Evolutionary conservation across 2,113 vertebrate species (phyloP).

Genomic region (Grammomys dolichurus): DNA sequence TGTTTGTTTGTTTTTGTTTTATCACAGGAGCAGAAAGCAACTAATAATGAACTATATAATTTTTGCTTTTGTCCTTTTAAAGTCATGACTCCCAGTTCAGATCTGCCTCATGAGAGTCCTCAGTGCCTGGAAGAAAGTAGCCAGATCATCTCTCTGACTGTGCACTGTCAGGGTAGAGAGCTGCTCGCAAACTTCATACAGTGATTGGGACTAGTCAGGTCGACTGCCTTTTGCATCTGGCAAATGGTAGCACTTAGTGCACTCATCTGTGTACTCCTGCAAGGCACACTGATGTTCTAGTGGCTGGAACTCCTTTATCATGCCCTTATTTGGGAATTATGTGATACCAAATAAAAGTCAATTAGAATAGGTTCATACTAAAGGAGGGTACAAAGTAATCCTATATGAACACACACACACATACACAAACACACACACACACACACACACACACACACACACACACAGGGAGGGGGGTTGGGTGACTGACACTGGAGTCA

Average conservation of each 20-base stretch:
- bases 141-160: background rate
- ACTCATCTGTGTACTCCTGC: background rate
- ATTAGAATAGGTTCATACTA: background rate
- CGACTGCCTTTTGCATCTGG: background rate
- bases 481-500: too few relatives aligned
- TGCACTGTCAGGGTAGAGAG: background rate
- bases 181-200: background rate
- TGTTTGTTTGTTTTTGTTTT: too few relatives aligned
- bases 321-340: background rate
- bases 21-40: background rate
- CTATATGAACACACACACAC: background rate
- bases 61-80: background rate
- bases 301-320: background rate
- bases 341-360: background rate
- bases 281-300: background rate
- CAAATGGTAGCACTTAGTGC: accelerated
- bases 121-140: background rate
- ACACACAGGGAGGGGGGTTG: background rate
- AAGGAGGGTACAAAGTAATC: background rate
- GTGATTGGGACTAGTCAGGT: background rate
- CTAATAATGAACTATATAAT: background rate
- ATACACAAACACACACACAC: background rate
- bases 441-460: background rate
- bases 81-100: background rate
- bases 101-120: background rate